Base-by-base conservation (phyloP, 2,888 invertebrate genomes). In the Ormyrus nitidulus region DNA sequence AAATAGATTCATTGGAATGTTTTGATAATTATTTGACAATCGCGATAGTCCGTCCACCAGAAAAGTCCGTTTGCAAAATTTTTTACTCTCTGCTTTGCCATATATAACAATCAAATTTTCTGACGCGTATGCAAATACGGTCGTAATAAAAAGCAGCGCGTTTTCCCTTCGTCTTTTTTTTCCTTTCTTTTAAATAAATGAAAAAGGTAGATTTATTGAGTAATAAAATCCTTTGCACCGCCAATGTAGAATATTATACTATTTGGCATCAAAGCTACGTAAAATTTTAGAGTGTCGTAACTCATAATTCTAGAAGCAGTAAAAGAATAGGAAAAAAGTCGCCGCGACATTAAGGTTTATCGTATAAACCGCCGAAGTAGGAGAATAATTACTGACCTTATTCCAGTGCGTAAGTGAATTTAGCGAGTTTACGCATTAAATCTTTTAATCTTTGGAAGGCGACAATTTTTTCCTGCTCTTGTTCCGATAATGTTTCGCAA, bases 361-460 rank as follows among this genome's bases (percentile, higher is more conserved):
- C 53, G 61, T 61, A 34, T 51, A 68, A 59, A 61, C 7, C 34
- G n/a, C 46, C 46, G 11, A 75, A 75, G 59, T 61, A 9, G 8
- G 34, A 34, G 62, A 65, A 58, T 65, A 74, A 75, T 61, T 68
- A 61, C 61, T 61, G 68, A 68, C 61, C 68, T 8, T 53, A 68
- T 68, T 75, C 54, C 44, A 3, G 59, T 6, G 13, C n/a, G 10
- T 46, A 64, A 72, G 5, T 62, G 59, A 19, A 34, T 7, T 8
- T 49, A 13, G 65, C 48, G 34, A 54, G 73, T 56, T 73, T 19
- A 70, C 70, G 59, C 59, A 51, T 8, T 51, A 71, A 61, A 71
- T 61, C 71, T 70, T 59, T 70, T 70, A 70, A 59, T 70, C 59
- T 59, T 19, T 3, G 6, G n/a, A 48, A 4, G 34, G 34, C 34